Percentiles rank a stretch among this genome's conserved stretches.
Evolutionary conservation across 2,797 vertebrate species (phyloP).

Genomic region (Sebastes hubbsi): DNA sequence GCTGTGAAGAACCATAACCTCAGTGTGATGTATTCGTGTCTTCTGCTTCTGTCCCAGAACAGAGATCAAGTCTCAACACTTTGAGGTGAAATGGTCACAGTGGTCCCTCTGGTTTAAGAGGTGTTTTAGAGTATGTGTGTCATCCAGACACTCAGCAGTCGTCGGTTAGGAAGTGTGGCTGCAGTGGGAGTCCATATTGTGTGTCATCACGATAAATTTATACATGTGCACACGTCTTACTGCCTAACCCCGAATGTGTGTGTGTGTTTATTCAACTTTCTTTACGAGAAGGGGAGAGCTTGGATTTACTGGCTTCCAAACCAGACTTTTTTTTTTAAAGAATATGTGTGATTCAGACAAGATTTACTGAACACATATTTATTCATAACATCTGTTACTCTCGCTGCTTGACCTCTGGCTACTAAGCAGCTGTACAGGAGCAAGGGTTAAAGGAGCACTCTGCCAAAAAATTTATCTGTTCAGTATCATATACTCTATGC

Average conservation of each 20-base stretch:
- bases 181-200: slow-evolving; percentile 4
- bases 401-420: background rate
- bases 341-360: background rate
- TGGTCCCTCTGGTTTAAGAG: slow-evolving; percentile 29
- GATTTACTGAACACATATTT: slow-evolving; percentile 3
- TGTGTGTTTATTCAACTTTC: background rate
- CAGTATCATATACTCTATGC: background rate
- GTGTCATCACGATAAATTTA: slow-evolving; percentile 26
- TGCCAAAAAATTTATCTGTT: background rate
- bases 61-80: slow-evolving; percentile 37
- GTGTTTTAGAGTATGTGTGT: slow-evolving; percentile 42
- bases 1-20: background rate
- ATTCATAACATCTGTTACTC: slow-evolving; percentile 14
- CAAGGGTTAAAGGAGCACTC: background rate
- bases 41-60: slow-evolving; percentile 14
- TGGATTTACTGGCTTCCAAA: slow-evolving; percentile 5
- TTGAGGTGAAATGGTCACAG: slow-evolving; percentile 34
- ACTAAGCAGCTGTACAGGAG: background rate
- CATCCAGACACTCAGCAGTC: slow-evolving; percentile 13
- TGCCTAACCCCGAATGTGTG: background rate
- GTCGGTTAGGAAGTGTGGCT: slow-evolving; percentile 21
- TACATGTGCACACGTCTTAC: background rate
- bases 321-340: background rate
- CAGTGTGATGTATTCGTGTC: slow-evolving; percentile 15
- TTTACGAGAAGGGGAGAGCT: background rate